phyloP scores from a whole-genome alignment of 2,888 invertebrate genomes.

The Halictus ligatus region DNA sequence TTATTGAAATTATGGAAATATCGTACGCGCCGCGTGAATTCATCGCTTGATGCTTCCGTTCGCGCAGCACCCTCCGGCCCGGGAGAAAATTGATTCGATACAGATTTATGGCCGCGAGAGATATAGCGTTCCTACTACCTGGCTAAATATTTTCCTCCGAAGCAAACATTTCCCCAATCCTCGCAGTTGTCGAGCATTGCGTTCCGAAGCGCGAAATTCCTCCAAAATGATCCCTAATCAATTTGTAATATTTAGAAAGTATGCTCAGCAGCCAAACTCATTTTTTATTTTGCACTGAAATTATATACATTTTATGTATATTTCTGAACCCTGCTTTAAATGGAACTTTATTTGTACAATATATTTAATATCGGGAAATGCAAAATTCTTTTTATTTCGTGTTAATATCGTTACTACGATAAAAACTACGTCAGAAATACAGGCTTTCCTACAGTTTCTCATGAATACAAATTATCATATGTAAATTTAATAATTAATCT shows the following conservation, averaged over 20 bases:
- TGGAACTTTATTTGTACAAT: neutral
- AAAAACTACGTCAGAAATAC: too few species aligned
- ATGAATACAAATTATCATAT: too few species aligned
- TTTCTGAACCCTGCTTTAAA: too few species aligned
- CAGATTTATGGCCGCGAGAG: conserved; percentile 16
- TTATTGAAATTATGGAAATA: conserved; percentile 50
- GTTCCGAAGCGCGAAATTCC: neutral
- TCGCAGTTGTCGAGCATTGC: neutral
- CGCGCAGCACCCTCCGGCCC: conserved; percentile 7
- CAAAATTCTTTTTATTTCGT: too few species aligned
- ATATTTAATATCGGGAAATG: too few species aligned
- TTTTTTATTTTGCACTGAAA: neutral
- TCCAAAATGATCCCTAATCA: neutral
- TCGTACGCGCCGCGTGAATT: conserved; percentile 19
- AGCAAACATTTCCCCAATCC: neutral
- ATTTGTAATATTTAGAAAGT: neutral
- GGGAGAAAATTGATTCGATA: conserved; percentile 3
- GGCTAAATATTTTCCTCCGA: conserved; percentile 2
- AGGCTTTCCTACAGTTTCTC: too few species aligned
- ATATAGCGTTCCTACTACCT: neutral
- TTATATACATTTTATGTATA: too few species aligned
- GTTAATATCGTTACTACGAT: too few species aligned
- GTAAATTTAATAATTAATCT: too few species aligned
- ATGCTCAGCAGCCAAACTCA: neutral
- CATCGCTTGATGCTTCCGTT: conserved; percentile 38